Evolutionary conservation across 2,888 invertebrate species (phyloP).

Genomic region (Ornithoptera priamus): DNA sequence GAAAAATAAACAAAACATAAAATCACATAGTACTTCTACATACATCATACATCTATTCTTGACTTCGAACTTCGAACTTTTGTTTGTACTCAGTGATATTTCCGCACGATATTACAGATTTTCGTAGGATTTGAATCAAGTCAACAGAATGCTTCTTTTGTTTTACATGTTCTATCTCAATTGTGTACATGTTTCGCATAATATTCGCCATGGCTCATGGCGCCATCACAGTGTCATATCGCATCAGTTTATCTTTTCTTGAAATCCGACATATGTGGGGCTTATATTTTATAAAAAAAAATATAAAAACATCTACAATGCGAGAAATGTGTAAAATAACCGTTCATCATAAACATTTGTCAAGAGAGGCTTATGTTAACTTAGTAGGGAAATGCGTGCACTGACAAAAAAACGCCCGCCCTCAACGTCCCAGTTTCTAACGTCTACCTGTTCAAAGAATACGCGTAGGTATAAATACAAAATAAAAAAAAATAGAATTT

Average conservation of each 20-base stretch:
- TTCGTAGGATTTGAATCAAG: neutral
- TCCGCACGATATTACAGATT: neutral
- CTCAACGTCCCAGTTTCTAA: conserved; percentile 50
- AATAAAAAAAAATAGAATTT: neutral
- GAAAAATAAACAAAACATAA: no score
- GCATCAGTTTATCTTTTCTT: conserved; percentile 52
- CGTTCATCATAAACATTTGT: conserved; percentile 78
- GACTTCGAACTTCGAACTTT: neutral
- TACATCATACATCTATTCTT: no score
- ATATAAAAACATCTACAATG: conserved; percentile 54
- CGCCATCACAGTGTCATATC: conserved; percentile 43
- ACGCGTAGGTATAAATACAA: conserved; percentile 4
- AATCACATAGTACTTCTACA: no score
- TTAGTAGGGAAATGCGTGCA: conserved; percentile 65
- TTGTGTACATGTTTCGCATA: neutral
- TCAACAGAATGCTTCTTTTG: neutral
- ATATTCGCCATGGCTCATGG: conserved; percentile 39
- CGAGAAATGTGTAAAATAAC: conserved; percentile 73
- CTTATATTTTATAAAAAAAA: conserved; percentile 53
- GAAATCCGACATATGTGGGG: conserved; percentile 46
- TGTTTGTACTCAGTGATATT: neutral
- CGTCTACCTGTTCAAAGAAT: conserved; percentile 45
- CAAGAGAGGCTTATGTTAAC: conserved; percentile 74
- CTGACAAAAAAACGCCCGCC: conserved; percentile 55
- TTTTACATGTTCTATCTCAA: neutral